Base-by-base conservation (phyloP, 2,113 vertebrate species). In the Ibidorhyncha struthersii region DNA sequence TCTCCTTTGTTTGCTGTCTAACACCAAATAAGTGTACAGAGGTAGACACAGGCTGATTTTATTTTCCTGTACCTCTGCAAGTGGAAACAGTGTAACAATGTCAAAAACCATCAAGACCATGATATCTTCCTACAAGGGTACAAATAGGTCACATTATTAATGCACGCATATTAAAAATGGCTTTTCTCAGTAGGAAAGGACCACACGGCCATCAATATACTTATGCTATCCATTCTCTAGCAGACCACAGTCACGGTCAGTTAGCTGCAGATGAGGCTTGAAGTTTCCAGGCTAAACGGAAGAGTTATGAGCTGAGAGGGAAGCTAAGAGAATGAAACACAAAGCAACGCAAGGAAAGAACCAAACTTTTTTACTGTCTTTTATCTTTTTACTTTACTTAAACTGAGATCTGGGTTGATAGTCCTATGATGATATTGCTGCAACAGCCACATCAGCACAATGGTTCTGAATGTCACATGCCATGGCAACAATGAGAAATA, bases 251-350 rank as follows among this genome's bases (percentile, higher is more conserved):
- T 84, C 77, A 34, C 2, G 1, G 47, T 8, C 90, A 94, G 63
- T 76, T 87, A 82, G 65, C 59, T 89, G 61, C 71, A 93, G 87
- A 89, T 78, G 59, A 93, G 74, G 76, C 83, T 91, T 82, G 49
- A 82, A 47, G 25, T 82, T 89, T 95, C 62, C 61, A 61, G 36
- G 40, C 15, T 55, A 67, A 89, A 78, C 22, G 89, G 69, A 89
- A 41, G 66, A 86, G 21, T 26, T 66, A 73, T 73, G 73, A 91
- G 43, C 49, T 58, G 45, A 88, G 47, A 89, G 66, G 38, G 22
- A 21, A 79, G 43, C 45, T 49, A 36, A 61, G 36, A 91, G 47
- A 74, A 52, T 12, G 17, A 83, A 93, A 69, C 23, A 78, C 79
- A 20, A 76, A 85, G 36, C 32, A 84, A 71, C 82, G 2, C n/a